Evolutionary conservation across 2,797 vertebrate species (phyloP), one percentile per base, ranked within the genome.

Genomic region (Dicrostonyx torquatus): DNA sequence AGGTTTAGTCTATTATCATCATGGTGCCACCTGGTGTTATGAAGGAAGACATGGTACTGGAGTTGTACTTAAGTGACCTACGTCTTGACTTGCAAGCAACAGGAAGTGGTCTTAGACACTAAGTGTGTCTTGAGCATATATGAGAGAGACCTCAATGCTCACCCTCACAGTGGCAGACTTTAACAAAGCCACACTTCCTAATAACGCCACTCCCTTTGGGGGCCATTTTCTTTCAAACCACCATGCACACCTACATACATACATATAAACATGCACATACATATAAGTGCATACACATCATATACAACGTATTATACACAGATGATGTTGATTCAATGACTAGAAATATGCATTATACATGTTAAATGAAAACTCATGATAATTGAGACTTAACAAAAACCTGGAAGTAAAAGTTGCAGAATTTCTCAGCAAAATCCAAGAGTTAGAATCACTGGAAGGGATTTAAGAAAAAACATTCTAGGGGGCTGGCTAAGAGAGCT

Each of bases 361-460:
- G 43, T 79, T 84, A 83, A 58, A 76, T 78, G 45, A 90, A 88
- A 48, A 53, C 43, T 66, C 43, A 45, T 26, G 62, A 58, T 58
- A 94, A 80, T 62, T 64, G 77, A 75, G 73, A 84, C 72, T 76
- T 48, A n/a, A 29, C 31, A n/a, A 89, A 17, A 83, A 37, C 34
- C 26, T 90, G 40, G 76, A 37, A 79, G 55, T 58, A 31, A 82
- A 86, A 77, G 40, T 40, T 76, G 13, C 14, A 75, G 2, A 89
- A 45, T 83, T 68, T 78, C 14, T 83, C 64, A 95, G 64, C 43
- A 93, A 87, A 93, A 79, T 31, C 18, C 53, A 86, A 72, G 53
- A 77, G 34, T 5, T 50, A 18, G 45, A 43, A 3, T 80, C 82
- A 7, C n/a, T n/a, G 58, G 48, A 43, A 80, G 17, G 12, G 11